Base-by-base conservation (phyloP, 2,888 invertebrate species). In the Physocephala rufipes region DNA sequence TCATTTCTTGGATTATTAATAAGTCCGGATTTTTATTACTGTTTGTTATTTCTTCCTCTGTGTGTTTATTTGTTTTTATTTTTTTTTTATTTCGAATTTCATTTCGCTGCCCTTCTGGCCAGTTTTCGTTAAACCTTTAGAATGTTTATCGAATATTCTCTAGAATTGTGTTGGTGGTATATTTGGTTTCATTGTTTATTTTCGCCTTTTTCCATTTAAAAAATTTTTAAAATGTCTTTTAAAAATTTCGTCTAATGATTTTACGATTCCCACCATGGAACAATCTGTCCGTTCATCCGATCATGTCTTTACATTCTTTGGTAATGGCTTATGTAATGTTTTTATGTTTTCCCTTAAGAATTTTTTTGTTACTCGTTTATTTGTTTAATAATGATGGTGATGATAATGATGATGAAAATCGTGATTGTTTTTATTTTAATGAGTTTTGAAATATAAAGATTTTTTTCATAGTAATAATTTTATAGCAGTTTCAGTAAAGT, bases 101-200 rank as follows among this genome's bases (percentile, higher is more conserved):
- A 19, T 36, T 19, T 36, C n/a, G n/a, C 5, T 24, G 43, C 21
- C 30, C 36, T 26, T 19, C 5, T 49, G 49, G 49, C 15, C 45
- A 45, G 49, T 49, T n/a, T 19, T 12, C 49, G 19, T 15, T n/a
- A 12, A 49, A 49, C 19, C 30, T 13, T 49, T 7, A 30, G 71
- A 75, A 76, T 75, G 71, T 70, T 73, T 76, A 77, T 77, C 76
- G 69, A 70, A 74, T 76, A 79, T n/a, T 80, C 77, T 73, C 73
- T 65, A 67, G 79, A 79, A 79, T 71, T 75, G 69, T n/a, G 45
- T n/a, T 67, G 16, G 28, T 9, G 36, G 9, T 36, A 36, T 36
- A n/a, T 21, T 62, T 45, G 15, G 1, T 30, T 62, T n/a, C 43
- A 45, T 36, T 62, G 16, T 61, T 62, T 55, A 26, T 30, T 26